Evolutionary conservation across 2,888 invertebrate genomes (phyloP).

Genomic region (Agonum fuliginosum): DNA sequence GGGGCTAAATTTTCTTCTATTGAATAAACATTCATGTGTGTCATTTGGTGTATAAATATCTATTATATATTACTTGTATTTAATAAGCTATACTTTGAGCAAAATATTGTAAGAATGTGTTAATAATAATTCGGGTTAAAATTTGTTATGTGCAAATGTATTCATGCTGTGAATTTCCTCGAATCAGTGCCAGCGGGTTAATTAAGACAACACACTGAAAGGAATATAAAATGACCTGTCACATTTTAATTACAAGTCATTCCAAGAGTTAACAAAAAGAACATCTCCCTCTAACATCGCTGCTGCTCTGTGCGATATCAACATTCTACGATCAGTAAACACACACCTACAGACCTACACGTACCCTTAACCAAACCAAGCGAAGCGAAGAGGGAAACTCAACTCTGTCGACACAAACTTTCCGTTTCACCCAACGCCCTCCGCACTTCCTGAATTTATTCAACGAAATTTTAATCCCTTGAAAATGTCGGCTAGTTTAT

Average conservation of each 20-base stretch:
- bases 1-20: no score
- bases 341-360: conserved; percentile 19
- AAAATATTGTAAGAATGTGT: no score
- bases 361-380: not conserved
- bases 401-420: conserved; percentile 16
- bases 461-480: not conserved
- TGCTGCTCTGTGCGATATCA: conserved; percentile 25
- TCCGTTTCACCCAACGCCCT: conserved; percentile 6
- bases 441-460: not conserved
- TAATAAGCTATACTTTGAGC: no score
- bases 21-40: no score
- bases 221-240: conserved; percentile 56
- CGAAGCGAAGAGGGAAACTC: no score
- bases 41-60: no score
- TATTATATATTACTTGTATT: no score
- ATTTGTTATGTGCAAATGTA: no score
- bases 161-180: no score
- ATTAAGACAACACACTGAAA: conserved; percentile 41
- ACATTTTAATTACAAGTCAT: conserved; percentile 54
- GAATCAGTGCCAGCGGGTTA: no score
- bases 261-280: conserved; percentile 50
- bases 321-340: conserved; percentile 52
- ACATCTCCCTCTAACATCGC: no score
- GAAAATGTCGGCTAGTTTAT: not conserved
- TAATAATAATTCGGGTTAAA: no score